A percentile compares a stretch with the other conserved stretches of the same genome.
phyloP scores from a whole-genome alignment of 2,113 vertebrate genomes.

The Conger conger region DNA sequence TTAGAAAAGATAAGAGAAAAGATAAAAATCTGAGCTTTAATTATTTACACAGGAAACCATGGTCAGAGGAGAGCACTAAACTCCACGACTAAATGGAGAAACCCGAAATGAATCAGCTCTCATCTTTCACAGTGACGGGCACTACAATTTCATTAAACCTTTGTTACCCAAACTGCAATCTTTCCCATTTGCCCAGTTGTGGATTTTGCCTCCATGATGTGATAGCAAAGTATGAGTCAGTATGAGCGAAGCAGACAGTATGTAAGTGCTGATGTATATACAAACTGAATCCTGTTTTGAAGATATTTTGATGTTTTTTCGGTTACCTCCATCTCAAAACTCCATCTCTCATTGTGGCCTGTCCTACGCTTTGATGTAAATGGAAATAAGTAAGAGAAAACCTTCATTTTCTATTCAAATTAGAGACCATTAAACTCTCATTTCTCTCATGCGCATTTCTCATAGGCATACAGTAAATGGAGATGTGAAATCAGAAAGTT shows the following conservation, averaged over 20 bases:
- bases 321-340: background rate
- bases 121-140: conserved; percentile 25
- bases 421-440: background rate
- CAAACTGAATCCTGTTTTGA: background rate
- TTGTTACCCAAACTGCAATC: conserved; percentile 48
- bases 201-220: conserved; percentile 3
- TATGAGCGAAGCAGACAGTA: too few relatives aligned
- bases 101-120: conserved; percentile 50
- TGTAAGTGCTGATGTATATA: too few relatives aligned
- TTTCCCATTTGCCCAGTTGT: conserved; percentile 43
- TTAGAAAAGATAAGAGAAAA: conserved; percentile 3
- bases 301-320: too few relatives aligned
- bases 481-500: too few relatives aligned
- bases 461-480: too few relatives aligned
- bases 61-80: conserved; percentile 33
- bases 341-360: too few relatives aligned
- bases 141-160: conserved; percentile 55
- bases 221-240: background rate
- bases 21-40: conserved; percentile 44
- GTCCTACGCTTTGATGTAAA: too few relatives aligned
- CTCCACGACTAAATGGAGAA: conserved; percentile 51
- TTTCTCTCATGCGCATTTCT: too few relatives aligned
- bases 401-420: too few relatives aligned
- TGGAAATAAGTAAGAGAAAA: background rate
- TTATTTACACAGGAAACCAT: conserved; percentile 54